Evolutionary conservation across 2,797 vertebrate species (phyloP), one percentile per base, ranked within the genome.

Genomic region (Crenuchus spilurus): DNA sequence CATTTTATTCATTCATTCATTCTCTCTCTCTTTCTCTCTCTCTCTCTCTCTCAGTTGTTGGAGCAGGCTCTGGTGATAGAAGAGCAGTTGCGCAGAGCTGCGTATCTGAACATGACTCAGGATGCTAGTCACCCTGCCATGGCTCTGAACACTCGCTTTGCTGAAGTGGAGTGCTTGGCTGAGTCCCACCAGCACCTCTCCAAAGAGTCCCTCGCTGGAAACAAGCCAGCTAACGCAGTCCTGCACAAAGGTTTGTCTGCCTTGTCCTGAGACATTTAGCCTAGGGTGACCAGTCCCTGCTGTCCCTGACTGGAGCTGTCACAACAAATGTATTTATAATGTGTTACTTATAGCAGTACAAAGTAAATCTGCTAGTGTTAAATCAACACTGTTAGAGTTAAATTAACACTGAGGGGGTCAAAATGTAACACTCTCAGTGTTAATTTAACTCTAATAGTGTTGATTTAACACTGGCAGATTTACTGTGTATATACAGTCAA

Each of bases 51-150:
- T 26, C 13, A 99, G 97, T 77, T 99, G 85, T 87, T 99, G 91
- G 97, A 99, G 88, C 97, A 99, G 91, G 97, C 97, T 0, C 88
- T 99, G 89, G 97, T 99, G 87, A 99, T 99, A 0, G 97, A 99
- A 91, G 97, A 99, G 85, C 97, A 99, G 91, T 87, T 99, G 67
- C 88, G 97, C 57, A 87, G 97, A 78, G 97, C 97, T 0, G 97
- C 97, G 0, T 98, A 99, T 89, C 95, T 99, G 78, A 99, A 99
- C 84, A 98, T 99, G 96, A 96, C 94, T 74, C 97, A 99, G 91
- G 97, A 98, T 84, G 92, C 97, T 76, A 94, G 82, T 66, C 96
- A 99, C 85, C 96, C 97, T 0, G 96, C 97, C 91, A 98, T 99
- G 97, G 96, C 96, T 0, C 92, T 99, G 74, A 98, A 98, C 2